Percentiles rank a stretch among this genome's conserved stretches.
These are phyloP conservation scores for Xanthia icteritia DNA, from an alignment of 2,888 invertebrate genomes.

Conservation along the genomic window DNA sequence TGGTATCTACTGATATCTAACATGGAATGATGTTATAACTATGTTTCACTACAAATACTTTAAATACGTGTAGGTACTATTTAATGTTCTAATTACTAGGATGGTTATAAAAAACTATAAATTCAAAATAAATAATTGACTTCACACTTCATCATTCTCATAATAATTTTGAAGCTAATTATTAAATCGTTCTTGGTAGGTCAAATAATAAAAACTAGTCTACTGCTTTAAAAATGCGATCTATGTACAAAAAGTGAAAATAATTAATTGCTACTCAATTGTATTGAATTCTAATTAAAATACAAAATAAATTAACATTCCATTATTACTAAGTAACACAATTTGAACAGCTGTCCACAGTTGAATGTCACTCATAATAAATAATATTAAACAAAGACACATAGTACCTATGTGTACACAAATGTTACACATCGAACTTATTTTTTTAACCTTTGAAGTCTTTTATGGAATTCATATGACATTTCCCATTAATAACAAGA, in stretches of 20 bases:
- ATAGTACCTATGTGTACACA: constrained; percentile 30
- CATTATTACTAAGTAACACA: constrained; percentile 14
- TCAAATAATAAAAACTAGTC: neutral
- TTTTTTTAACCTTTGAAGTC: constrained; percentile 33
- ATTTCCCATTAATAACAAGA: constrained; percentile 31
- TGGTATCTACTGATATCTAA: constrained; percentile 42
- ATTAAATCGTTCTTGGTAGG: neutral
- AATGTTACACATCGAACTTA: constrained; percentile 20
- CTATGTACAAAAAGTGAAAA: neutral
- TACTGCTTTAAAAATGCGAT: neutral
- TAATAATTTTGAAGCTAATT: neutral
- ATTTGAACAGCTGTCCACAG: constrained; percentile 46
- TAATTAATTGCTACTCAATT: neutral
- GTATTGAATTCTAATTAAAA: constrained; percentile 6
- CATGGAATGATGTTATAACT: constrained; percentile 34
- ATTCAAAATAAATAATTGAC: neutral
- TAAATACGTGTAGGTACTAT: neutral
- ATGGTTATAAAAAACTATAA: neutral
- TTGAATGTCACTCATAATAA: constrained; percentile 6
- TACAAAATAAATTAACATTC: constrained; percentile 22
- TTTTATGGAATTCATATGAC: constrained; percentile 19
- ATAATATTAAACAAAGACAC: constrained; percentile 9
- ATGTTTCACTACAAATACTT: constrained; percentile 8
- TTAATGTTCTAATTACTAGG: neutral
- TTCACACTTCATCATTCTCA: neutral